phyloP scores from a whole-genome alignment of 2,113 vertebrate genomes.

The Sinocyclocheilus anophthalmus region DNA sequence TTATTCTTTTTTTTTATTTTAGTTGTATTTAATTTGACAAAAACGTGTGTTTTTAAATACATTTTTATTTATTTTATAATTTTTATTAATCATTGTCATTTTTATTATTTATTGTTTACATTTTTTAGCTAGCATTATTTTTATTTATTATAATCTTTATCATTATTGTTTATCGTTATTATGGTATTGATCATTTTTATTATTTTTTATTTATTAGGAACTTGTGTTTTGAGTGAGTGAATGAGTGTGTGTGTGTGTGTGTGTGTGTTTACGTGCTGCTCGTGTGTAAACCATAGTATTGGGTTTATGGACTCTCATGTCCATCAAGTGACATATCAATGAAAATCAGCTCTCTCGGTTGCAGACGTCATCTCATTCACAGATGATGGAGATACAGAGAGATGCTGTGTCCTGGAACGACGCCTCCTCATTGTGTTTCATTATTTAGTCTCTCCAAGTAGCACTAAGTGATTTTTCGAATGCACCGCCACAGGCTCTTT shows the following conservation, averaged over 20 bases:
- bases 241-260: neutral
- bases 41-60: too few relatives aligned
- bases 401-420: constrained; percentile 46
- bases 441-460: constrained; percentile 61
- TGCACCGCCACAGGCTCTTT: constrained; percentile 65
- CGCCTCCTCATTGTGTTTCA: constrained; percentile 65
- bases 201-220: too few relatives aligned
- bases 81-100: too few relatives aligned
- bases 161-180: too few relatives aligned
- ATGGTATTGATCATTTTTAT: too few relatives aligned
- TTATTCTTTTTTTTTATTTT: too few relatives aligned
- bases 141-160: too few relatives aligned
- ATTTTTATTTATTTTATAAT: too few relatives aligned
- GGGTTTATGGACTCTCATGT: constrained; percentile 61
- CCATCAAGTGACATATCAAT: constrained; percentile 66
- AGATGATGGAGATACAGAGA: constrained; percentile 50
- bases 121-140: too few relatives aligned
- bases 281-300: constrained; percentile 57
- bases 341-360: constrained; percentile 60
- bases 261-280: neutral
- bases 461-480: constrained; percentile 78
- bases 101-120: too few relatives aligned
- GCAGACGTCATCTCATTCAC: constrained; percentile 65
- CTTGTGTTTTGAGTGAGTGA: neutral
- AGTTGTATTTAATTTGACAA: too few relatives aligned